phyloP scores from a whole-genome alignment of 2,888 invertebrate genomes.

The Cerceris ruficornis region DNA sequence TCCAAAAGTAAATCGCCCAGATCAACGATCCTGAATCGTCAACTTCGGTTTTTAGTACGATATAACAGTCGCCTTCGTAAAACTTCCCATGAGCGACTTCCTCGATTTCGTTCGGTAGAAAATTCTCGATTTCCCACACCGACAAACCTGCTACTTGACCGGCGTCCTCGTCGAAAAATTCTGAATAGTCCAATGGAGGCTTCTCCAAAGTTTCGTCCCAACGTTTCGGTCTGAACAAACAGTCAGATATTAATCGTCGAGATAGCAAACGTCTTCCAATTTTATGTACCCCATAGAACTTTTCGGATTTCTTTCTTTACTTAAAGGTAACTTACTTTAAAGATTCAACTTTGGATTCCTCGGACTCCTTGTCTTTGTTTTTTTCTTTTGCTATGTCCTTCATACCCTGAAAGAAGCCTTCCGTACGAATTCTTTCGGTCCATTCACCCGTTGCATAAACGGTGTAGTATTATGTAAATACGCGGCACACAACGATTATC shows the following conservation, averaged over 20 bases:
- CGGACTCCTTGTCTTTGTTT: constrained; percentile 87
- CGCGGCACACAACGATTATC: too few relatives aligned
- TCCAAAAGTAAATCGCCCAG: constrained; percentile 99
- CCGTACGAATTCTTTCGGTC: constrained; percentile 79
- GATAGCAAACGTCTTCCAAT: constrained; percentile 11
- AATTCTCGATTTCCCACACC: constrained; percentile 99
- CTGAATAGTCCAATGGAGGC: constrained; percentile 97
- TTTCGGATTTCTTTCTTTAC: not conserved
- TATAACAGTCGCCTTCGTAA: constrained; percentile 99
- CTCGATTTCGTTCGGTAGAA: constrained; percentile 96
- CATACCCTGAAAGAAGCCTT: constrained; percentile 87
- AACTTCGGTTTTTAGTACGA: constrained; percentile 93
- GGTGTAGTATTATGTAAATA: too few relatives aligned
- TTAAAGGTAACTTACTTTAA: constrained; percentile 85
- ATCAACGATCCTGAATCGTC: constrained; percentile 92
- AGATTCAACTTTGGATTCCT: constrained; percentile 87
- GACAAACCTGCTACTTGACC: constrained; percentile 96
- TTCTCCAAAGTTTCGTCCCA: constrained; percentile 98
- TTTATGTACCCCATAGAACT: constrained; percentile 12
- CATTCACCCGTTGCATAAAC: too few relatives aligned
- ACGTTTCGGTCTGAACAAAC: constrained; percentile 89
- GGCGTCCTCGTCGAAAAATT: constrained; percentile 97
- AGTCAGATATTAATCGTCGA: not conserved
- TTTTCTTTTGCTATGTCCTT: constrained; percentile 92
- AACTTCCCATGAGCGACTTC: constrained; percentile 98